Evolutionary conservation across 2,797 vertebrate genomes (phyloP).

Genomic region (Trachurus trachurus): DNA sequence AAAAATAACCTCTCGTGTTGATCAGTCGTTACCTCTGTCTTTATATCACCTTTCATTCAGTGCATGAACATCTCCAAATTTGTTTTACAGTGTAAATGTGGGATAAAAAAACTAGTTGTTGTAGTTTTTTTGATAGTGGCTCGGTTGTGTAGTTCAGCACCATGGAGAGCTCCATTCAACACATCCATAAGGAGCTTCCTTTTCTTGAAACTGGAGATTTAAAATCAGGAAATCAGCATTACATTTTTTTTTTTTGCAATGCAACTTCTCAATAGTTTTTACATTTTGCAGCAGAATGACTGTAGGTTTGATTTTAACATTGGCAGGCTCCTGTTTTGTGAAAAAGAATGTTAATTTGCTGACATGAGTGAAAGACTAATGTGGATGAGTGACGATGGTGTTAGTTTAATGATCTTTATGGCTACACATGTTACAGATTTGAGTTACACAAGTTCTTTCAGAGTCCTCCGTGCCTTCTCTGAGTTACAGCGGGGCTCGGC

Average conservation of each 20-base stretch:
- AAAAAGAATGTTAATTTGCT: neutral
- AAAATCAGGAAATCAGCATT: neutral
- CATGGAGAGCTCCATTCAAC: constrained; percentile 60
- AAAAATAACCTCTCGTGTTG: neutral
- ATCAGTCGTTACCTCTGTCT: neutral
- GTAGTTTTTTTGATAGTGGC: neutral
- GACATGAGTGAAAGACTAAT: neutral
- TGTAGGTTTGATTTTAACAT: too few relatives aligned
- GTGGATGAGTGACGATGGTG: neutral
- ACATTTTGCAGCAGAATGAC: neutral
- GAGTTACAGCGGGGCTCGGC: too few relatives aligned
- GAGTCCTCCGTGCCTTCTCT: too few relatives aligned
- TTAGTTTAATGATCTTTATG: neutral
- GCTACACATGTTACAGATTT: neutral
- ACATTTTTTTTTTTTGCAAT: neutral
- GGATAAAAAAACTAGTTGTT: neutral
- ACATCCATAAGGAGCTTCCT: neutral
- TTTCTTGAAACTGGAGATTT: neutral
- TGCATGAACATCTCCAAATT: neutral
- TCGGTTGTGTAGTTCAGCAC: constrained; percentile 57
- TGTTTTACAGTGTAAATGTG: neutral
- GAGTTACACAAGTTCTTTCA: neutral
- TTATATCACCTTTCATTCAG: neutral
- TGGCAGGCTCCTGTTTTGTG: too few relatives aligned
- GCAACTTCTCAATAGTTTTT: neutral